Conservation (phyloP, 2,113 vertebrate species). For the Elephantulus edwardii region DNA sequence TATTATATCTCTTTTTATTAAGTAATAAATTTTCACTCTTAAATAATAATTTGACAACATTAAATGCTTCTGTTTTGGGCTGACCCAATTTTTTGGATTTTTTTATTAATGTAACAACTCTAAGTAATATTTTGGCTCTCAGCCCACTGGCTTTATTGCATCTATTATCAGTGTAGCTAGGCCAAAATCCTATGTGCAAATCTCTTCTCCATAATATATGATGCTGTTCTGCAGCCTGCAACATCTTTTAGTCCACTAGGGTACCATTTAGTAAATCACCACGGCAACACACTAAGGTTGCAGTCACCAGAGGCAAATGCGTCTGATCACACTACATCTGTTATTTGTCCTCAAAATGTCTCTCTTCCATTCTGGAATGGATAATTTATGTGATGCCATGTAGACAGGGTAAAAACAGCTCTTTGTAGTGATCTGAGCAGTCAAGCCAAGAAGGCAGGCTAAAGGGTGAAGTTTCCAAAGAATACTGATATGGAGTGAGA, state of each 20-base stretch:
- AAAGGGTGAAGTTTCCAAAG: neutral
- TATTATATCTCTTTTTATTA: neutral
- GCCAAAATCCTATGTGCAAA: neutral
- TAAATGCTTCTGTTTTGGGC: slow-evolving; percentile 27
- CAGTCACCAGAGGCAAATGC: neutral
- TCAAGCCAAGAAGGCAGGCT: neutral
- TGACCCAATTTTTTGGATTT: neutral
- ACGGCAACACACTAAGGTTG: neutral
- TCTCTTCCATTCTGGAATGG: neutral
- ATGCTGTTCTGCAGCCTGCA: slow-evolving; percentile 29
- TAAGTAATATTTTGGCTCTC: slow-evolving; percentile 17
- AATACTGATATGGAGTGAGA: neutral
- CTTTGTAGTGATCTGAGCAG: neutral
- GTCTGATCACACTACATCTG: neutral
- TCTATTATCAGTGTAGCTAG: neutral
- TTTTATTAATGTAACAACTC: slow-evolving; percentile 49
- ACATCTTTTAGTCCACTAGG: neutral
- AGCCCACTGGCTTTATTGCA: neutral
- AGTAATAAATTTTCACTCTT: neutral
- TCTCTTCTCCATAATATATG: neutral
- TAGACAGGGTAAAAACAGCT: neutral
- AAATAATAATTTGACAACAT: slow-evolving; percentile 1
- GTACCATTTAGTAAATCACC: slow-evolving; percentile 23
- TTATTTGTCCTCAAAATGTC: neutral
- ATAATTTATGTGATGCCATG: neutral